A percentile compares a stretch with the other conserved stretches of the same genome.
phyloP scores from a whole-genome alignment of 2,113 vertebrate genomes.

The Herpetotheres cachinnans region DNA sequence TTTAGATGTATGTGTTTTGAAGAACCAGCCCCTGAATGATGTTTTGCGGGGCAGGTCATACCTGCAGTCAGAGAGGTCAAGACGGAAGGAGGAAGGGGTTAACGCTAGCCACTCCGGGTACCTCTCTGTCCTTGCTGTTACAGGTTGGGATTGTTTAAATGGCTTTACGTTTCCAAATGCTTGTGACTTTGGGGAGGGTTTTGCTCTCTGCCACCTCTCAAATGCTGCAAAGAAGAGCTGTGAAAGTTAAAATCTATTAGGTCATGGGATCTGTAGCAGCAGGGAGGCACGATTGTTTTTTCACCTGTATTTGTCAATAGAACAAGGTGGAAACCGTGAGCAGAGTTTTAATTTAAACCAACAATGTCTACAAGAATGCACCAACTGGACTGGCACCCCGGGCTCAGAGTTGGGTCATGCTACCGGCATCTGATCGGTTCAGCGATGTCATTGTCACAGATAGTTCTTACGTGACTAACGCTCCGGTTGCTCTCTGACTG shows the following conservation, averaged over 20 bases:
- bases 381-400: accelerated
- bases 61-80: background rate
- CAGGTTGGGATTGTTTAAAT: background rate
- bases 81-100: background rate
- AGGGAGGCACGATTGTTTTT: background rate
- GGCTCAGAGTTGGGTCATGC: background rate
- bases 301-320: background rate
- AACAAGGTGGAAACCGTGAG: background rate
- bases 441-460: background rate
- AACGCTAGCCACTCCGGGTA: background rate
- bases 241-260: background rate
- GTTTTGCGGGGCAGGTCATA: background rate
- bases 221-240: background rate
- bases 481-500: background rate
- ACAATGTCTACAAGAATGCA: background rate
- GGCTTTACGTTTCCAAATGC: background rate
- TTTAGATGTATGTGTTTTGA: background rate
- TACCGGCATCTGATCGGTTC: background rate
- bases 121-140: background rate
- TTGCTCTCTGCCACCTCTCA: background rate
- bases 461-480: background rate
- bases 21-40: background rate
- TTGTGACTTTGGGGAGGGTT: background rate
- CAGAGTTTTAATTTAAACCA: background rate
- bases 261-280: background rate